Evolutionary conservation across 53 echinoderm and acorn worm species (phyloP).

Genomic region (Stichopus horrens): DNA sequence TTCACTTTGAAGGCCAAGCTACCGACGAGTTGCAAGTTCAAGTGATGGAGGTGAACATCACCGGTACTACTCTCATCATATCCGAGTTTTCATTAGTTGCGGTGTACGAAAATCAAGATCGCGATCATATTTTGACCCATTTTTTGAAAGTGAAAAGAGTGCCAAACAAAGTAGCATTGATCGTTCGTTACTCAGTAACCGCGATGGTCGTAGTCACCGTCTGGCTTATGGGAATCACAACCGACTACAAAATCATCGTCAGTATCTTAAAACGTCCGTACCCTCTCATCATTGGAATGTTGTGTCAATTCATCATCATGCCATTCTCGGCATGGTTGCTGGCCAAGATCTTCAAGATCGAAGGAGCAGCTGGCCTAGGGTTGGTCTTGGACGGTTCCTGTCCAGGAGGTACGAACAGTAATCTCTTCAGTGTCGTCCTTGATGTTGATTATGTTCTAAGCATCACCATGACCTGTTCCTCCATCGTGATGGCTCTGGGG

Average conservation of each 20-base stretch:
- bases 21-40: neutral
- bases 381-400: constrained; percentile 85
- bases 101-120: neutral
- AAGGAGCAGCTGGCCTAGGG: constrained; percentile 68
- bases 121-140: neutral
- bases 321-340: constrained; percentile 77
- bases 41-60: constrained; percentile 9
- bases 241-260: constrained; percentile 69
- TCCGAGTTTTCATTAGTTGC: constrained; percentile 34
- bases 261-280: constrained; percentile 68
- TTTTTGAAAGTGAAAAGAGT: neutral
- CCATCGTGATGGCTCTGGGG: constrained; percentile 76
- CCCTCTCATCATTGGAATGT: constrained; percentile 73
- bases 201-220: constrained; percentile 63
- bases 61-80: constrained; percentile 37
- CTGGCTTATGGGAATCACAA: constrained; percentile 81
- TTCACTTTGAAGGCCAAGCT: neutral
- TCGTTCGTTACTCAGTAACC: constrained; percentile 61
- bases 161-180: neutral
- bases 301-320: constrained; percentile 96
- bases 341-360: constrained; percentile 58
- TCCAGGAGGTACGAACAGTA: constrained; percentile 89
- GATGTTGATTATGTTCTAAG: constrained; percentile 88
- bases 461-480: constrained; percentile 90
- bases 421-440: constrained; percentile 75